Evolutionary conservation across 2,113 vertebrate species (phyloP).

Genomic region (Phocoena sinus): DNA sequence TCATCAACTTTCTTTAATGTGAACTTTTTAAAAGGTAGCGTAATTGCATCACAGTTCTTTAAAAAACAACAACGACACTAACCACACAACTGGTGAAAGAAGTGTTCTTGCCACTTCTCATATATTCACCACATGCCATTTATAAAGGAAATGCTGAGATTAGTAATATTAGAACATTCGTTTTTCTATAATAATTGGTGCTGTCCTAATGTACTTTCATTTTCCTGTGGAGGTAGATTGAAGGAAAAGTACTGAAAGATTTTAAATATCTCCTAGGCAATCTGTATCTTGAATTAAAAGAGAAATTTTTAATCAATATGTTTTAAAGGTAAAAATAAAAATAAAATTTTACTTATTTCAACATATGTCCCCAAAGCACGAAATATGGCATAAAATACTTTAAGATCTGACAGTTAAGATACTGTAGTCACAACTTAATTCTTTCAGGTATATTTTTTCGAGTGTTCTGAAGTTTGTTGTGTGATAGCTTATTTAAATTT

Average conservation of each 20-base stretch:
- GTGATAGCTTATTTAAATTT: conserved; percentile 20
- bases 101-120: not conserved
- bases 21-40: not conserved
- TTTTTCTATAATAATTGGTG: not conserved
- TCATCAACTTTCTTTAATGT: not conserved
- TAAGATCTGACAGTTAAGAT: not conserved
- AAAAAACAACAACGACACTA: not conserved
- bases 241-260: not conserved
- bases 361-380: not conserved
- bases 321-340: conserved; percentile 40
- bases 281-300: not conserved
- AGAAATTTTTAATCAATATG: not conserved
- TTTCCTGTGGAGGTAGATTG: not conserved
- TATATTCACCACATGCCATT: not conserved
- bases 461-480: conserved; percentile 32
- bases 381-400: not conserved
- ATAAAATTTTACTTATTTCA: not conserved
- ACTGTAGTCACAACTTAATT: not conserved
- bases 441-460: not conserved
- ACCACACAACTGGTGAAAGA: not conserved
- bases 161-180: not conserved
- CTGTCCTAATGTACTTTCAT: not conserved
- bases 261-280: not conserved
- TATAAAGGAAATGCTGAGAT: not conserved
- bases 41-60: not conserved